These are phyloP conservation scores for Champsocephalus gunnari DNA, from an alignment of 2,797 vertebrate genomes.

Conservation along the genomic window DNA sequence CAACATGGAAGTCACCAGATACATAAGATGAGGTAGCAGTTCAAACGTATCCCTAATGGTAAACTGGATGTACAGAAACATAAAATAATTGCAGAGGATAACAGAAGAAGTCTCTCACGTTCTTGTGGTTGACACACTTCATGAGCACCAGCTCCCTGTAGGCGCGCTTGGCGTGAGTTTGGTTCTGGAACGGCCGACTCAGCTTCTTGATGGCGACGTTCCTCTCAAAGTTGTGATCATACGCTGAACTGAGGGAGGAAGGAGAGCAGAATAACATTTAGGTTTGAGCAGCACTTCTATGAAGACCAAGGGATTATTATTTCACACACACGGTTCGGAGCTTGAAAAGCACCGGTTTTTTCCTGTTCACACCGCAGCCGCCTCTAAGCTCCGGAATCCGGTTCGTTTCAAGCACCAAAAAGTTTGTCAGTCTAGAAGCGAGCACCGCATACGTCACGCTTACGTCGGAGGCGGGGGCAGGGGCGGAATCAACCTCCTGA, in stretches of 20 bases:
- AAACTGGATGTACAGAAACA: not conserved
- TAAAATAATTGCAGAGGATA: no score
- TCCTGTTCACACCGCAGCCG: no score
- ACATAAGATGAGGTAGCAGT: not conserved
- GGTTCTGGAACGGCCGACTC: conserved; percentile 98
- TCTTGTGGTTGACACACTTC: conserved; percentile 99
- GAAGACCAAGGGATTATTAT: not conserved
- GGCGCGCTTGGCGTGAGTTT: conserved; percentile 96
- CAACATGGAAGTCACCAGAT: no score
- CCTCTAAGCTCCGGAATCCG: no score
- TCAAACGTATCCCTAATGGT: not conserved
- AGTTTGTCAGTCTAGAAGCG: no score
- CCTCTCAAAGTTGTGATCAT: conserved; percentile 95
- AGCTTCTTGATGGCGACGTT: conserved; percentile 99
- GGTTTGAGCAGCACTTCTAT: not conserved
- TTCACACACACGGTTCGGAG: not conserved
- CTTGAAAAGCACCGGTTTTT: no score
- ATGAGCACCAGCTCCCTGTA: conserved; percentile 99
- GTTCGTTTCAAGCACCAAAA: no score
- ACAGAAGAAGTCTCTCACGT: conserved; percentile 84
- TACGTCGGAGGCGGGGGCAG: no score
- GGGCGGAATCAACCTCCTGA: no score
- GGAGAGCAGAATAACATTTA: not conserved
- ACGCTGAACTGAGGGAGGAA: conserved; percentile 89
- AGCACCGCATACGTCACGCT: no score